A percentile compares a stretch with the other conserved stretches of the same genome.
phyloP scores from a whole-genome alignment of 2,113 vertebrate genomes.

The Phyllopteryx taeniolatus region DNA sequence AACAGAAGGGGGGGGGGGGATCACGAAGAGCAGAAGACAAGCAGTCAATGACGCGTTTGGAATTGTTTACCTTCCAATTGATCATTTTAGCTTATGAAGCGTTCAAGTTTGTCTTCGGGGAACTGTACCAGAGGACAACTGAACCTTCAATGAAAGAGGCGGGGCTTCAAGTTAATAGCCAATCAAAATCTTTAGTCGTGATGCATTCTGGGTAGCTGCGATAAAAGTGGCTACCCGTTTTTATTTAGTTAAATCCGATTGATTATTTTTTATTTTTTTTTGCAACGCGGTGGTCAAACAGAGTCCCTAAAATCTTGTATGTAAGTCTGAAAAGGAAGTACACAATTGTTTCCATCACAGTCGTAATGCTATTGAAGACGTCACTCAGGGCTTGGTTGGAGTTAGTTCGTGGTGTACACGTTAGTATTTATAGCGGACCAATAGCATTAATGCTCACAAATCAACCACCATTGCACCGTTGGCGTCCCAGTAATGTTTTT shows the following conservation, averaged over 20 bases:
- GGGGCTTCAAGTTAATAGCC: conserved; percentile 15
- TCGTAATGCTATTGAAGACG: background rate
- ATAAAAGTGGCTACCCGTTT: background rate
- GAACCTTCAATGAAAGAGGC: background rate
- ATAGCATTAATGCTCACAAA: too few species aligned
- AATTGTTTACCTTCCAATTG: conserved; percentile 60
- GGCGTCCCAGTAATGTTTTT: too few species aligned
- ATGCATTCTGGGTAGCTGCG: background rate
- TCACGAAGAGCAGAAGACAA: too few species aligned
- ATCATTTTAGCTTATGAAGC: conserved; percentile 39
- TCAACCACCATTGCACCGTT: too few species aligned
- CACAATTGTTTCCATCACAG: background rate
- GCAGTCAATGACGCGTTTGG: too few species aligned
- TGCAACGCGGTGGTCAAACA: background rate
- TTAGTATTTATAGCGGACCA: background rate
- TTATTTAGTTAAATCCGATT: background rate
- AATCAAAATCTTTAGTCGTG: conserved; percentile 15
- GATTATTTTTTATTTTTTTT: too few species aligned
- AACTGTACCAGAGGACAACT: rapidly evolving
- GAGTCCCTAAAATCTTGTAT: background rate
- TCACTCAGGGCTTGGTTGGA: background rate
- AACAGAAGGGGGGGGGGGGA: rapidly evolving
- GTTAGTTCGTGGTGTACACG: background rate
- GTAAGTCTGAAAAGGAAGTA: background rate
- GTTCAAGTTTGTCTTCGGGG: background rate